phyloP scores from a whole-genome alignment of 2,888 invertebrate species.

The Hemistola chrysoprasaria region DNA sequence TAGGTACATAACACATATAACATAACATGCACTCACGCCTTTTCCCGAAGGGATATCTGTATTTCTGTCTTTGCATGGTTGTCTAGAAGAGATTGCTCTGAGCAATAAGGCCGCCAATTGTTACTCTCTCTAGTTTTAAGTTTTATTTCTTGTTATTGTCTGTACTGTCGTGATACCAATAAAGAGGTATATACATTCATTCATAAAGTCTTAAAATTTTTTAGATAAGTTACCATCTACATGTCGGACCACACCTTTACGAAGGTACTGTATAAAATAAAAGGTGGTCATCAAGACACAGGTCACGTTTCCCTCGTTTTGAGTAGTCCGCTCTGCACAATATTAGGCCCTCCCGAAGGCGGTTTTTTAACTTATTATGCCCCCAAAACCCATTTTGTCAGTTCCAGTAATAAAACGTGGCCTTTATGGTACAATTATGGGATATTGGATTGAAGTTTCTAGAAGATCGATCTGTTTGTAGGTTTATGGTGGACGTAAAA shows the following conservation, averaged over 20 bases:
- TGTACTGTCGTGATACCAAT: too few relatives aligned
- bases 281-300: constrained; percentile 52
- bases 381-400: constrained; percentile 63
- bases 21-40: too few relatives aligned
- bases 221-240: not conserved
- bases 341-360: constrained; percentile 60
- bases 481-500: too few relatives aligned
- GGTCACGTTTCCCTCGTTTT: constrained; percentile 67
- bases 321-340: constrained; percentile 56
- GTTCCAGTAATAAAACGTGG: constrained; percentile 43
- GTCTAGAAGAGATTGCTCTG: too few relatives aligned
- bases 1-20: too few relatives aligned
- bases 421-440: constrained; percentile 44
- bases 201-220: too few relatives aligned
- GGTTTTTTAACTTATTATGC: constrained; percentile 69
- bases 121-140: too few relatives aligned
- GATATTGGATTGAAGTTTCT: constrained; percentile 34
- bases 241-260: constrained; percentile 2
- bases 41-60: too few relatives aligned
- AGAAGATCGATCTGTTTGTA: not conserved
- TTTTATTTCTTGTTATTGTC: too few relatives aligned
- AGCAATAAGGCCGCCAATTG: too few relatives aligned
- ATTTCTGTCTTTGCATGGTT: too few relatives aligned
- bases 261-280: constrained; percentile 33
- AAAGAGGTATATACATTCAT: too few relatives aligned